Evolutionary conservation across 2,888 invertebrate species (phyloP), one percentile per base, ranked within the genome.

Genomic region (Acrobasis suavella): DNA sequence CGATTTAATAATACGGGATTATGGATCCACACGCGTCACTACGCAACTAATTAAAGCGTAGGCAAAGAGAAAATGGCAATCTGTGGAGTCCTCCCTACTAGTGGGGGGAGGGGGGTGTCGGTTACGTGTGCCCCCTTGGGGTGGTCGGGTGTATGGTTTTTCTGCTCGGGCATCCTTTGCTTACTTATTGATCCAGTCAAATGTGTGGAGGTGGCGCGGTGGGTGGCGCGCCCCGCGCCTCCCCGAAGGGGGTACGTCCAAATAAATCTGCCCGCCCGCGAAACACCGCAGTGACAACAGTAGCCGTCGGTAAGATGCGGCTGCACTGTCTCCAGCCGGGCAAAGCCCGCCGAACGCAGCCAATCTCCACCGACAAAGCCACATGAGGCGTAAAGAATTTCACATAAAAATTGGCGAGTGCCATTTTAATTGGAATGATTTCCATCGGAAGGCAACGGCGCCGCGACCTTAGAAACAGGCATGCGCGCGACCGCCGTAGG

Each of bases 181-280:
- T 92, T 92, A 93, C 93, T 93, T 93, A 93, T 93, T 93, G 93
- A 93, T 93, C 93, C 92, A 93, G 93, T 93, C 92, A 93, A 93
- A 93, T 93, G 93, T 93, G 91, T 91, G 92, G 91, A 91, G 91
- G 91, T 89, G 89, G 88, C 89, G 89, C 86, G 86, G 89, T 87
- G 90, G 91, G 87, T 86, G 87, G 91, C 80, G 79, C 86, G 83
- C 87, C 87, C 87, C 87, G 82, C 84, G 74, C 78, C 85, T 83
- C 81, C 84, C 77, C 75, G 76, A 82, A 85, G 89, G 89, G 86
- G 89, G 87, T 92, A 91, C 93, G 93, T 90, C 92, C 93, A 93
- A 92, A 93, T 92, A 91, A 92, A 90, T 92, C 92, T 91, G 90
- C 91, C 88, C 90, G 88, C 91, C 90, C 91, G 91, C 91, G 93